phyloP scores from a whole-genome alignment of 2,113 vertebrate species.

The Hippolais icterina region DNA sequence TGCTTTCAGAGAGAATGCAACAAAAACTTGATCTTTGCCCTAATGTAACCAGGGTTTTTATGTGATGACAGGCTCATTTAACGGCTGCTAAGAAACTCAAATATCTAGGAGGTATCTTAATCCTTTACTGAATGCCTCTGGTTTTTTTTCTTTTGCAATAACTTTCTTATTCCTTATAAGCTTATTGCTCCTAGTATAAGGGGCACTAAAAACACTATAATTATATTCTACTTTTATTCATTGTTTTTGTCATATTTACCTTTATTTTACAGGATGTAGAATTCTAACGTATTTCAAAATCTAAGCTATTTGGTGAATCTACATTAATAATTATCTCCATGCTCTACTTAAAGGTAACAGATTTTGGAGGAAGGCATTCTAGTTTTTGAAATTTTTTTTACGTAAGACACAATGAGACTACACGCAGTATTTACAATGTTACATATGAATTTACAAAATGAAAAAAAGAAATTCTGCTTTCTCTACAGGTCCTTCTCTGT shows the following conservation, averaged over 20 bases:
- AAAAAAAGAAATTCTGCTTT: background rate
- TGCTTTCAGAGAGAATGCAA: background rate
- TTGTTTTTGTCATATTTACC: background rate
- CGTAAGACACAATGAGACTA: background rate
- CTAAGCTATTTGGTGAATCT: background rate
- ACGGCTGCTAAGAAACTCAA: background rate
- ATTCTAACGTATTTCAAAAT: background rate
- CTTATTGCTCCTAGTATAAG: background rate
- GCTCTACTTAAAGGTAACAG: background rate
- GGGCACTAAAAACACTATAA: background rate
- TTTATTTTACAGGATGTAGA: background rate
- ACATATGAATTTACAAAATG: background rate
- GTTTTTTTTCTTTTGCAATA: background rate
- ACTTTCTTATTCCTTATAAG: background rate
- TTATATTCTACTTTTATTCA: background rate
- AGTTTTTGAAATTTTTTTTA: background rate
- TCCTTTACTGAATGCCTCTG: background rate
- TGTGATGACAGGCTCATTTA: accelerated
- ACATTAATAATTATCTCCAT: background rate
- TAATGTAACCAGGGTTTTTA: background rate
- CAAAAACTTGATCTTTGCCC: background rate
- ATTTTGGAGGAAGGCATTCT: background rate
- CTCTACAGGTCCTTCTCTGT: background rate
- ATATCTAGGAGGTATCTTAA: background rate
- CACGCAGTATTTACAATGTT: background rate